Evolutionary conservation across 2,888 invertebrate genomes (phyloP), one percentile per base, ranked within the genome.

Genomic region (Agrotis clavis): DNA sequence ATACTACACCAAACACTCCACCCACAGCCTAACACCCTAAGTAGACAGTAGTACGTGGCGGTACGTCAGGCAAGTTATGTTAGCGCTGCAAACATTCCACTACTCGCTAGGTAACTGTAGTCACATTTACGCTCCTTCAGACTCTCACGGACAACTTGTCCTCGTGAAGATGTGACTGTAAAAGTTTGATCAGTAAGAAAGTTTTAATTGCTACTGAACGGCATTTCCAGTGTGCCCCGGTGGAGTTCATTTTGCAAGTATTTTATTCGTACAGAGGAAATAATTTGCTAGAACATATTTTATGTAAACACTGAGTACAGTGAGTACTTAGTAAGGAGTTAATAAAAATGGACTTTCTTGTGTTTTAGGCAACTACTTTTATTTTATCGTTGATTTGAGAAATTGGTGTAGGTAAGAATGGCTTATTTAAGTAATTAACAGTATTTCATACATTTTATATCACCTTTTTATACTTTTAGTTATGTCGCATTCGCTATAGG

Each of bases 201-300:
- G 93, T 95, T 95, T 94, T 95, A 95, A 95, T 95, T 95, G 94
- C 94, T 89, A 91, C 91, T 93, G 93, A 94, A 94, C 90, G 91
- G 89, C 91, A 92, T 92, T 94, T 92, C 89, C 89, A 90, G 89
- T 86, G 86, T 84, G 86, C 86, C 79, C 83, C 80, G 85, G 71
- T 80, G 76, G 85, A 90, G 89, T 91, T 90, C 87, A 87, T 89
- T 90, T 89, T 86, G 87, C 88, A 90, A 90, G 89, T 88, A 90
- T 92, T 92, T 91, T 90, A 90, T 91, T 91, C 87, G 88, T 88
- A 86, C 85, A 87, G 82, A 85, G 85, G 81, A 89, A 88, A 90
- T 90, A 86, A 90, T 86, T 88, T 86, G 69, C 79, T 79, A 71
- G 73, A 79, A 82, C 83, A 86, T 81, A 77, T 80, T 86, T 85